A percentile compares a stretch with the other conserved stretches of the same genome.
phyloP scores from a whole-genome alignment of 2,888 invertebrate species.

The Erebia ligea region DNA sequence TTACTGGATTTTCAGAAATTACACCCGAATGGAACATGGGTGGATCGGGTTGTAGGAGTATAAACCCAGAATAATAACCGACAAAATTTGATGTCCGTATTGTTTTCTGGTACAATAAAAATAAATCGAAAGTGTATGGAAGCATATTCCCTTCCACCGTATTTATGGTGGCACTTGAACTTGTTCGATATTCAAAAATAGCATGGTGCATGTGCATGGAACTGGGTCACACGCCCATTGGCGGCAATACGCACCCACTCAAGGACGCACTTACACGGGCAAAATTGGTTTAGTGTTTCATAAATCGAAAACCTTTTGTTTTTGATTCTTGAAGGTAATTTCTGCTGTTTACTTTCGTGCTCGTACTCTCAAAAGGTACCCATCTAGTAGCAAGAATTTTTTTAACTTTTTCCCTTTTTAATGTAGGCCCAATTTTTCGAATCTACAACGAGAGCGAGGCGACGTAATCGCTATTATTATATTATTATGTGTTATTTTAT shows the following conservation, averaged over 20 bases:
- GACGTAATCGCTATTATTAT: no score
- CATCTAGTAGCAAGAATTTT: no score
- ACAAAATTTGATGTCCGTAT: not conserved
- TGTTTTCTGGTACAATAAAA: not conserved
- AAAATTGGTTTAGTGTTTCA: constrained; percentile 43
- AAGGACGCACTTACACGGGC: constrained; percentile 57
- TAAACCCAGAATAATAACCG: not conserved
- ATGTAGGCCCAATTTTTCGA: no score
- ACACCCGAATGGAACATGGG: no score
- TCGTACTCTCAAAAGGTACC: not conserved
- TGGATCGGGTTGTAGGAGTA: not conserved
- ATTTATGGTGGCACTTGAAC: constrained; percentile 59
- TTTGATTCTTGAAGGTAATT: constrained; percentile 12
- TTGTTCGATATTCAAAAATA: constrained; percentile 72
- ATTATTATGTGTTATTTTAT: no score
- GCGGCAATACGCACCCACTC: constrained; percentile 63
- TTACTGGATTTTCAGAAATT: no score
- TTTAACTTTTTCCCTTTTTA: no score
- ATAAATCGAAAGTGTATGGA: not conserved
- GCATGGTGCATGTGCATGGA: constrained; percentile 52
- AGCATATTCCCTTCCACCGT: not conserved
- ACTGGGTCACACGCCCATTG: constrained; percentile 78
- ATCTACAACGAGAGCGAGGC: no score
- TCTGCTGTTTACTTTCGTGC: not conserved
- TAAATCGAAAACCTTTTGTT: constrained; percentile 24